Evolutionary conservation across 2,797 vertebrate genomes (phyloP).

Genomic region (Phaenicophaeus curvirostris): DNA sequence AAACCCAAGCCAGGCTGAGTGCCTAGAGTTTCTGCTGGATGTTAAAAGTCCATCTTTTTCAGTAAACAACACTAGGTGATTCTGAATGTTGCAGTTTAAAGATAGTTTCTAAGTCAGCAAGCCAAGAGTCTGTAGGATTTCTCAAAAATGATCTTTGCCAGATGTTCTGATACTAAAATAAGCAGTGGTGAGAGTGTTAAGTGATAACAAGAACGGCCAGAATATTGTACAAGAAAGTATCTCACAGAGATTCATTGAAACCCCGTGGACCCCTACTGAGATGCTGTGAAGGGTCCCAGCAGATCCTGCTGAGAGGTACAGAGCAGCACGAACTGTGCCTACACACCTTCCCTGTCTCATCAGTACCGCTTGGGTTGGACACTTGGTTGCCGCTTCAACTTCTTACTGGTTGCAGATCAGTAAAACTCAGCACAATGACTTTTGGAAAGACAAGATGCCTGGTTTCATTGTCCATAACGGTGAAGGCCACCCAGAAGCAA

Average conservation of each 20-base stretch:
- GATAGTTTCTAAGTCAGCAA: conserved; percentile 25
- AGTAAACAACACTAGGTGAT: conserved; percentile 47
- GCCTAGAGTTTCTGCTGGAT: background rate
- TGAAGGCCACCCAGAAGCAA: background rate
- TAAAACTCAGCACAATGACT: background rate
- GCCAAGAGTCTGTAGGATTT: conserved; percentile 31
- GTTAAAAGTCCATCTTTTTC: conserved; percentile 13
- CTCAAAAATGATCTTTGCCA: conserved; percentile 34
- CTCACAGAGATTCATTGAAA: background rate
- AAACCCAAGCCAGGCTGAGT: background rate
- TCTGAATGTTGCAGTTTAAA: conserved; percentile 22
- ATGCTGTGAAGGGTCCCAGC: background rate
- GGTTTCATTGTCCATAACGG: background rate
- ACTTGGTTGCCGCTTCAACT: background rate
- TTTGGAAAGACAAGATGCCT: background rate
- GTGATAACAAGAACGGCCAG: background rate
- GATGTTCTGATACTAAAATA: conserved; percentile 55
- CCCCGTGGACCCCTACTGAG: background rate
- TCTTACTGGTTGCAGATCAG: background rate
- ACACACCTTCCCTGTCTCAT: background rate
- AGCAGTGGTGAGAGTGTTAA: conserved; percentile 32
- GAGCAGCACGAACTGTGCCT: background rate
- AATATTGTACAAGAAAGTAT: background rate
- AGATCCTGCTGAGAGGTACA: background rate
- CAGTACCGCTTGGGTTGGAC: background rate